A percentile compares a stretch with the other conserved stretches of the same genome.
Evolutionary conservation across 2,797 vertebrate genomes (phyloP).

Genomic region (Euthynnus affinis): DNA sequence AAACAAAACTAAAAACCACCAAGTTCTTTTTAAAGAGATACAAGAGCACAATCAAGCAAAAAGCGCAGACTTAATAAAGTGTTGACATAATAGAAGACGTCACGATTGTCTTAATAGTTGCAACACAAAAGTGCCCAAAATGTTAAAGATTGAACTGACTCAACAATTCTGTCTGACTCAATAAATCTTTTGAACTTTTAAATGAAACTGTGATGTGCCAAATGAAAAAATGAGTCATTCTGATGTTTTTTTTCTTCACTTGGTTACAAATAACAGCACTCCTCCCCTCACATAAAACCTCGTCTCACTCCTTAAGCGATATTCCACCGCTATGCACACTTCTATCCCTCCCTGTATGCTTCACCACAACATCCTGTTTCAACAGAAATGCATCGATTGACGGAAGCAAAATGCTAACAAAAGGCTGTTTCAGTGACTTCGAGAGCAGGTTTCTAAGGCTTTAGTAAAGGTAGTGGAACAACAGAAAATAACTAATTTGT

Average conservation of each 20-base stretch:
- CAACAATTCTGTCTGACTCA: too few relatives aligned
- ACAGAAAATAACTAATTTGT: not conserved
- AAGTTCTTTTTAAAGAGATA: too few relatives aligned
- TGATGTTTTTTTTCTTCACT: not conserved
- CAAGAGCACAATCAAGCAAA: too few relatives aligned
- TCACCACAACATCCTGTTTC: constrained; percentile 75
- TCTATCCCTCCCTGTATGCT: constrained; percentile 7
- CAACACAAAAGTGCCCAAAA: not conserved
- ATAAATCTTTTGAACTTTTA: not conserved
- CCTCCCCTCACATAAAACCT: not conserved
- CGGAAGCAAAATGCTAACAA: constrained; percentile 21
- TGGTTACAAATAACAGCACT: not conserved
- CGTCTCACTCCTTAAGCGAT: not conserved
- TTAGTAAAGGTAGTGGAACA: not conserved
- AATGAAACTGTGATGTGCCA: not conserved
- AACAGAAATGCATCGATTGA: constrained; percentile 37
- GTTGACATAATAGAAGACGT: not conserved
- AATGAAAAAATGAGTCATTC: not conserved
- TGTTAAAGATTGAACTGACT: not conserved
- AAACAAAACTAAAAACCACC: too few relatives aligned
- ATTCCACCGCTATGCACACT: not conserved
- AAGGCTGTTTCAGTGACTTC: constrained; percentile 7
- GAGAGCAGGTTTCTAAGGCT: not conserved
- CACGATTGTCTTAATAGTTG: too few relatives aligned
- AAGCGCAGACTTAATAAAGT: too few relatives aligned